Conservation (phyloP, 2,888 invertebrate genomes). For the Timema podura region DNA sequence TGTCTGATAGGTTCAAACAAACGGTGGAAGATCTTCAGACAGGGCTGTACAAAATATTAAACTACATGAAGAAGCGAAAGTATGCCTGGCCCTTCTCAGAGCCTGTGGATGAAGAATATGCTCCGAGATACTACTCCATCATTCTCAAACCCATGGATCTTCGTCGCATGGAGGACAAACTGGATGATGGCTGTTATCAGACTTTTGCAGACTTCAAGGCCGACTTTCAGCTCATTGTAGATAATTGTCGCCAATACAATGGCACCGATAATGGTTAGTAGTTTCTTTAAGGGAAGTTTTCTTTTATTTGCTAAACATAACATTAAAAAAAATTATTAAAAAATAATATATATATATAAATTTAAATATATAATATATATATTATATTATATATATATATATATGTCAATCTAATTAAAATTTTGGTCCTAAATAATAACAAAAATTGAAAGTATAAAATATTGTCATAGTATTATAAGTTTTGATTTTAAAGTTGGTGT, state of each 20-base stretch:
- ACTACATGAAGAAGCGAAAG: slow-evolving; percentile 79
- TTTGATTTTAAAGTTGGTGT: no score
- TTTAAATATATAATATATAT: no score
- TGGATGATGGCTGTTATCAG: slow-evolving; percentile 76
- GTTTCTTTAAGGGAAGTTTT: no score
- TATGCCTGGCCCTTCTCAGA: slow-evolving; percentile 95
- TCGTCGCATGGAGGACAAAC: slow-evolving; percentile 79
- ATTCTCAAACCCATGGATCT: slow-evolving; percentile 80
- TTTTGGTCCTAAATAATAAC: no score
- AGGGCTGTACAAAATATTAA: slow-evolving; percentile 88
- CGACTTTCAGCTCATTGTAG: slow-evolving; percentile 88
- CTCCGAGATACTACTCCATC: slow-evolving; percentile 64
- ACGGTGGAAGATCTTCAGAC: slow-evolving; percentile 81
- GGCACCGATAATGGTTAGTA: slow-evolving; percentile 88
- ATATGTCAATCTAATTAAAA: no score
- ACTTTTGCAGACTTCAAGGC: slow-evolving; percentile 75
- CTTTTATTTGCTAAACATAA: no score
- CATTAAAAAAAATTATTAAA: no score
- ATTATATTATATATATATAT: no score
- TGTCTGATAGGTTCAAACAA: slow-evolving; percentile 68
- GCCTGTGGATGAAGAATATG: slow-evolving; percentile 89
- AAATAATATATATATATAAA: no score
- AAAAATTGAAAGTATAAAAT: no score
- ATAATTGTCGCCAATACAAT: slow-evolving; percentile 89
- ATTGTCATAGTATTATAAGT: no score